These are phyloP conservation scores for Taphrorychus bicolor DNA, from an alignment of 2,888 invertebrate genomes.

Conservation along the genomic window DNA sequence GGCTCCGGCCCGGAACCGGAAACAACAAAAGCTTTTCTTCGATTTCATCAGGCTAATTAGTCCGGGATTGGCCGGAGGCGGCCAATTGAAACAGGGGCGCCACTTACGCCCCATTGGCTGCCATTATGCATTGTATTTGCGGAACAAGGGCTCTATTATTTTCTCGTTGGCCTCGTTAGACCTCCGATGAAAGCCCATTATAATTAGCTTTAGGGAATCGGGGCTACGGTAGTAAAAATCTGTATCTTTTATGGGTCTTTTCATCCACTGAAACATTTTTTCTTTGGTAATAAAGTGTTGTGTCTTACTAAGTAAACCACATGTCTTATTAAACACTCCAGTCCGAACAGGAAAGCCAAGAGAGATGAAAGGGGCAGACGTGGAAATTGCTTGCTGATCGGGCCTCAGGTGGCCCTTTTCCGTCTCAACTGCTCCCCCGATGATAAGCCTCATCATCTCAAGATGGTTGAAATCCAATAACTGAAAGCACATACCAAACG, in stretches of 20 bases:
- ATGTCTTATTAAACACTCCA: too few species aligned
- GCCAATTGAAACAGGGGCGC: conserved; percentile 40
- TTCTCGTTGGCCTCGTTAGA: conserved; percentile 31
- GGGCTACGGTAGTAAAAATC: conserved; percentile 30
- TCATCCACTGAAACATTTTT: too few species aligned
- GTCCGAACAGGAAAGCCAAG: too few species aligned
- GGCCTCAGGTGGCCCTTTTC: conserved; percentile 32
- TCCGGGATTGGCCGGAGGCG: conserved; percentile 39
- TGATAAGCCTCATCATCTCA: conserved; percentile 11
- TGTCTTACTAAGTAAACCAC: too few species aligned
- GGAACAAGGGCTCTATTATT: conserved; percentile 35
- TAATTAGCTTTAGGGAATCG: conserved; percentile 20
- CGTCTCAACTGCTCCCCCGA: conserved; percentile 30
- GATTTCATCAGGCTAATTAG: conserved; percentile 37
- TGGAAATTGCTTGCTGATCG: conserved; percentile 32
- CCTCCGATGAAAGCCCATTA: conserved; percentile 19
- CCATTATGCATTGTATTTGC: conserved; percentile 34
- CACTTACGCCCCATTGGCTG: conserved; percentile 39
- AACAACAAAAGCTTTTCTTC: conserved; percentile 29
- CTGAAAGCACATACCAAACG: too few species aligned
- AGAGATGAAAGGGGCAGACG: too few species aligned
- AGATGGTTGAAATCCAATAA: neutral
- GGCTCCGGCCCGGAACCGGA: conserved; percentile 14
- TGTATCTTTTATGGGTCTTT: too few species aligned
- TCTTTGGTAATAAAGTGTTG: too few species aligned